These are phyloP conservation scores for Halcyon smyrnensis DNA, from an alignment of 2,797 vertebrate genomes.

Conservation along the genomic window DNA sequence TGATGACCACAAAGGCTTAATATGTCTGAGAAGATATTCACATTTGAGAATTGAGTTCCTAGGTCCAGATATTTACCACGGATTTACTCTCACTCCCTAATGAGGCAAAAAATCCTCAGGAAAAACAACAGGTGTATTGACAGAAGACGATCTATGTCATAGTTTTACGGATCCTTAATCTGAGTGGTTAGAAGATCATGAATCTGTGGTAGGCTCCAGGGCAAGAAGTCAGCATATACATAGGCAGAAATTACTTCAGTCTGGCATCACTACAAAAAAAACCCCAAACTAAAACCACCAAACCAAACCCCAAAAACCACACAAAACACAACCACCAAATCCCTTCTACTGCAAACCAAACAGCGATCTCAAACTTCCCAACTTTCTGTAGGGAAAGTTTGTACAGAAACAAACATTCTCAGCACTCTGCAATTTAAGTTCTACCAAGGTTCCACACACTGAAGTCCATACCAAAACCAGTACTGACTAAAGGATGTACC, in stretches of 20 bases:
- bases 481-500: neutral
- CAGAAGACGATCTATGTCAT: neutral
- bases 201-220: neutral
- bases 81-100: neutral
- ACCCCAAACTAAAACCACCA: neutral
- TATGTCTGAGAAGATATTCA: neutral
- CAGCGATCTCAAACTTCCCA: neutral
- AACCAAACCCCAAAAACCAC: neutral
- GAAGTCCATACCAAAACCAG: neutral
- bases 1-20: neutral
- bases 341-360: neutral
- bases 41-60: neutral
- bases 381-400: neutral
- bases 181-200: neutral
- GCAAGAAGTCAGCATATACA: neutral
- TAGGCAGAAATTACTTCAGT: neutral
- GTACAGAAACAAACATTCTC: neutral
- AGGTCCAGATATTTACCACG: neutral
- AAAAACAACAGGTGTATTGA: neutral
- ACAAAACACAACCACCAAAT: neutral
- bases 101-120: neutral
- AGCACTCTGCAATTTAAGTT: neutral
- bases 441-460: neutral
- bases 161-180: neutral
- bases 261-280: neutral